Evolutionary conservation across 1,140 invertebrate species (phyloP), one percentile per base, ranked within the genome.

Genomic region (Chironomus striatipennis): DNA sequence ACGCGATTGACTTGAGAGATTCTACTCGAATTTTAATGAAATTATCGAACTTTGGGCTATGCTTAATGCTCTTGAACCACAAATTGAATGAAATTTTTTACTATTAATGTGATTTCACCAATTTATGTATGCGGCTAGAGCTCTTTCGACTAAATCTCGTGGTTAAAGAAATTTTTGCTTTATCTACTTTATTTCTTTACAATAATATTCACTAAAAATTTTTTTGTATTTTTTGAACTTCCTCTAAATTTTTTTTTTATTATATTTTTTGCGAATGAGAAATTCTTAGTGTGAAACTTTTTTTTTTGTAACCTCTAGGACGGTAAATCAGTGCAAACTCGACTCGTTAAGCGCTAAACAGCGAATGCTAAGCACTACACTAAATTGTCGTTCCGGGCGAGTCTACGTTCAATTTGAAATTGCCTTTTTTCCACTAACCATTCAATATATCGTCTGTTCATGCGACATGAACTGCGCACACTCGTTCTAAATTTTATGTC

Each of bases 251-350:
- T 47, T 47, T 10, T 47, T 57, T 57, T n/a, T 57, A 12, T 57
- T n/a, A 15, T n/a, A n/a, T 57, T 70, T 67, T 34, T 34, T 34
- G 24, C 24, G 24, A 34, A 34, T 34, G 24, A 34, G 24, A 34
- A 34, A 34, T 34, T 34, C n/a, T n/a, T n/a, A n/a, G n/a, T 34
- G 24, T 34, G 24, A 34, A 34, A 34, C 18, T 67, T 20, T 17
- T 67, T n/a, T 67, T 70, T 70, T 18, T 70, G 65, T 70, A 70
- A 70, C 65, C 65, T 70, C 65, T 70, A 76, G 75, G 75, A 76
- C 75, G 75, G 75, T 74, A 74, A 76, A 76, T 76, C 75, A 65
- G 74, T 76, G 74, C 75, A 73, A 74, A 76, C 73, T 76, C 75
- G 75, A 74, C 34, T 70, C 65, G 65, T 70, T 70, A 74, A 74